These are phyloP conservation scores for Formica exsecta DNA, from an alignment of 1,140 invertebrate species.

Conservation along the genomic window DNA sequence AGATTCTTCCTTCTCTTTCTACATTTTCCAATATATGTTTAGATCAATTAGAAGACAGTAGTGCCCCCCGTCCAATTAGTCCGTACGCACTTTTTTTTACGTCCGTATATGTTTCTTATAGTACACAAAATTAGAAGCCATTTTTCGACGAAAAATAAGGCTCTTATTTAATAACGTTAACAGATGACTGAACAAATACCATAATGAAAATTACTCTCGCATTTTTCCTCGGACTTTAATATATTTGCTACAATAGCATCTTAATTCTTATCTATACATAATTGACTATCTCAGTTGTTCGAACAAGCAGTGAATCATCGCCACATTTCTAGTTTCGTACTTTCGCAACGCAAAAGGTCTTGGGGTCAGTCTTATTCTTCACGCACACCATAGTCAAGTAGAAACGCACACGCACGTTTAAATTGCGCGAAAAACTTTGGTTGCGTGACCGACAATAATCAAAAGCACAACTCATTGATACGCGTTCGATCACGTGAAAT, in stretches of 20 bases:
- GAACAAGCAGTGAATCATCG: not conserved
- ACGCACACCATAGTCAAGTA: not conserved
- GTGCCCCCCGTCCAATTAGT: conserved; percentile 26
- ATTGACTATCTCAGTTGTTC: not conserved
- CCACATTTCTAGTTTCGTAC: not conserved
- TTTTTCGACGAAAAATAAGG: not conserved
- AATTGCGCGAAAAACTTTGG: conserved; percentile 44
- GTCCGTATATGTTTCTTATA: not conserved
- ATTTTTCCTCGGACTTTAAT: not conserved
- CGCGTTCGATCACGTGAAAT: conserved; percentile 72
- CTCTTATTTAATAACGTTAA: not conserved
- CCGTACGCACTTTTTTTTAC: not conserved
- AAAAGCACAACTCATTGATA: conserved; percentile 48
- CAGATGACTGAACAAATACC: not conserved
- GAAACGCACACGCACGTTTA: conserved; percentile 1
- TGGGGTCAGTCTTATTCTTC: conserved; percentile 6
- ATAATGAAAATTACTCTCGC: conserved; percentile 21
- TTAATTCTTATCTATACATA: conserved; percentile 7
- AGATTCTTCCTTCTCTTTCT: not conserved
- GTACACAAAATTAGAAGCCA: not conserved
- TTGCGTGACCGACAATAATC: conserved; percentile 61
- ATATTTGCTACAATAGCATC: not conserved
- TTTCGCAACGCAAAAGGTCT: conserved; percentile 36
- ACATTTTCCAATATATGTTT: conserved; percentile 41
- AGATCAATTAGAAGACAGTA: conserved; percentile 45